Percentiles rank a stretch among this genome's conserved stretches.
Conservation (phyloP, 2,113 vertebrate species). For the Bambusicola thoracicus region DNA sequence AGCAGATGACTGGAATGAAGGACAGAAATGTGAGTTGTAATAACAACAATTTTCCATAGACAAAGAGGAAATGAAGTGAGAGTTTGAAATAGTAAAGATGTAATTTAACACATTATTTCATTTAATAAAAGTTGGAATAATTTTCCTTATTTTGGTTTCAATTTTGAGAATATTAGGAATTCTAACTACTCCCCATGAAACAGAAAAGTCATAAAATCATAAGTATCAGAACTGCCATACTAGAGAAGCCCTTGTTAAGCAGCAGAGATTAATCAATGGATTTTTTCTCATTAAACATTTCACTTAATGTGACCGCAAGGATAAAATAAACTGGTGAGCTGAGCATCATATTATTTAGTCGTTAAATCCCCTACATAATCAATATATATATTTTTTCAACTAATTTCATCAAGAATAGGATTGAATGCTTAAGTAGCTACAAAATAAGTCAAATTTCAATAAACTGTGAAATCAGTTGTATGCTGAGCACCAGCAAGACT, state of each 20-base stretch:
- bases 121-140: not conserved
- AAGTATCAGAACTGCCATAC: not conserved
- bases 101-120: not conserved
- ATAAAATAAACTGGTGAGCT: not conserved
- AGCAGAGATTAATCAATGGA: not conserved
- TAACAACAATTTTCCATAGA: not conserved
- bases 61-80: not conserved
- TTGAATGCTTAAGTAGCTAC: not conserved
- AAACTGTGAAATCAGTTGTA: not conserved
- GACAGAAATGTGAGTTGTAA: slow-evolving; percentile 20
- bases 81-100: not conserved
- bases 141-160: not conserved
- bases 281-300: not conserved
- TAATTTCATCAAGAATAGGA: not conserved
- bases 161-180: not conserved
- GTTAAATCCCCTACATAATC: not conserved
- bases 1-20: slow-evolving; percentile 87
- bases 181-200: not conserved
- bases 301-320: not conserved
- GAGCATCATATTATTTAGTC: not conserved
- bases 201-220: not conserved
- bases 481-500: not conserved
- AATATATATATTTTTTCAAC: not conserved
- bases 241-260: not conserved
- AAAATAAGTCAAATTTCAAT: not conserved